Percentiles rank a stretch among this genome's conserved stretches.
phyloP scores from a whole-genome alignment of 2,113 vertebrate species.

The Cepphus grylle region DNA sequence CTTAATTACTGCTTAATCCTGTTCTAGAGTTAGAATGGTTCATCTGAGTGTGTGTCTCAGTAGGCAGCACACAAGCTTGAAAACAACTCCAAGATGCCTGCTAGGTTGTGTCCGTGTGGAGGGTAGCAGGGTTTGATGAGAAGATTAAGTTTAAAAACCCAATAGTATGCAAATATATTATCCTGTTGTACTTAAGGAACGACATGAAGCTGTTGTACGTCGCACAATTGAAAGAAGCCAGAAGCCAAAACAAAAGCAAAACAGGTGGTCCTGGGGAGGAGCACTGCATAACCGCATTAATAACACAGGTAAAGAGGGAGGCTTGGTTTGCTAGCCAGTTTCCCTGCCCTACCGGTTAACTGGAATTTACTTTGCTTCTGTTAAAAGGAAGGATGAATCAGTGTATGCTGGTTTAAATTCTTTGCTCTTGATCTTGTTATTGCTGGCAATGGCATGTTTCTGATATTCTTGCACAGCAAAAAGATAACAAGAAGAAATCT shows the following conservation, averaged over 20 bases:
- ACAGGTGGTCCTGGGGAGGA: slow-evolving; percentile 82
- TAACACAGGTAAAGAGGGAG: slow-evolving; percentile 74
- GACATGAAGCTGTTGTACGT: slow-evolving; percentile 87
- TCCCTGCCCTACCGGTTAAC: not conserved
- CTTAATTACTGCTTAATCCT: not conserved
- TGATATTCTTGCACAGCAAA: not conserved
- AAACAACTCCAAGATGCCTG: not conserved
- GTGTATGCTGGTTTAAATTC: not conserved
- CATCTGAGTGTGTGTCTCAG: not conserved
- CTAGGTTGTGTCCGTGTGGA: not conserved
- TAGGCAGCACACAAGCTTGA: not conserved
- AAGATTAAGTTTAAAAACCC: not conserved
- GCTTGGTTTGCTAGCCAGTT: not conserved
- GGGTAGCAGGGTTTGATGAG: not conserved
- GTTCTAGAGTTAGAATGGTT: not conserved
- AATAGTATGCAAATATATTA: not conserved
- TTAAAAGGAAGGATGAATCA: not conserved
- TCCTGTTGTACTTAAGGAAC: slow-evolving; percentile 77
- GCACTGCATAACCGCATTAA: slow-evolving; percentile 72
- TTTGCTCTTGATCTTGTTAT: not conserved
- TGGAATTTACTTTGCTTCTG: not conserved
- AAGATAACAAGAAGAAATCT: not conserved
- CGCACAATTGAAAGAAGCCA: slow-evolving; percentile 90
- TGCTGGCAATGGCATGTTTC: not conserved
- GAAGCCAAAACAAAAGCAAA: slow-evolving; percentile 79